phyloP scores from a whole-genome alignment of 1,140 invertebrate genomes.

The Luehdorfia chinensis region DNA sequence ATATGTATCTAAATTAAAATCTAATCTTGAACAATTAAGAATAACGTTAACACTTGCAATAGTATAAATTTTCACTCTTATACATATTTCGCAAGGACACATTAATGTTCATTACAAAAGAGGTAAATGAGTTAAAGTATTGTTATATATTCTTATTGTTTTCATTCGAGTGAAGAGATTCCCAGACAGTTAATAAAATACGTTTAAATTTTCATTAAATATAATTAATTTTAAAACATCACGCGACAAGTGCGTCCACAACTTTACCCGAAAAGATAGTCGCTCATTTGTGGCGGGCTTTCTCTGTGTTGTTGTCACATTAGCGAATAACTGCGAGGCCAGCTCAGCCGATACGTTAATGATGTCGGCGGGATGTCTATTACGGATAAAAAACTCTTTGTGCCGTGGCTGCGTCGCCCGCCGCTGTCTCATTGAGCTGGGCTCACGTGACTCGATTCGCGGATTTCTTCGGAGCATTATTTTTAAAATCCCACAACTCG shows the following conservation, averaged over 20 bases:
- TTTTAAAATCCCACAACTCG: background rate
- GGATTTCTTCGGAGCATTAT: constrained; percentile 10
- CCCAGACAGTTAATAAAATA: too few relatives aligned
- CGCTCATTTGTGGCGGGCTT: constrained; percentile 67
- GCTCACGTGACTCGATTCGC: constrained; percentile 24
- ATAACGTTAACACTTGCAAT: too few relatives aligned
- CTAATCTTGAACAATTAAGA: too few relatives aligned
- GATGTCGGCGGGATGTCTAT: constrained; percentile 68
- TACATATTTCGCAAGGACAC: too few relatives aligned
- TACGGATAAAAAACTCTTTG: constrained; percentile 57
- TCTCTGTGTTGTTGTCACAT: constrained; percentile 72
- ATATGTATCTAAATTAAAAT: too few relatives aligned
- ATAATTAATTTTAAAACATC: too few relatives aligned
- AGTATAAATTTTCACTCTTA: too few relatives aligned
- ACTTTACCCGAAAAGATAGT: constrained; percentile 64
- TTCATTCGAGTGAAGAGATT: too few relatives aligned
- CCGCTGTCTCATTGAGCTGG: constrained; percentile 16
- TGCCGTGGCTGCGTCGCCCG: constrained; percentile 27
- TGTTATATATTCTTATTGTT: too few relatives aligned
- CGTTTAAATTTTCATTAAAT: too few relatives aligned
- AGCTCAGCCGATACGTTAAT: constrained; percentile 69
- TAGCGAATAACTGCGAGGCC: constrained; percentile 70
- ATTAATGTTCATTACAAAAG: too few relatives aligned
- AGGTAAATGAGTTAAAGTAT: too few relatives aligned
- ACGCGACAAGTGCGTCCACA: constrained; percentile 24